Percentiles rank a stretch among this genome's conserved stretches.
Conservation (phyloP, 2,797 vertebrate genomes). For the Lepilemur ruficaudatus region DNA sequence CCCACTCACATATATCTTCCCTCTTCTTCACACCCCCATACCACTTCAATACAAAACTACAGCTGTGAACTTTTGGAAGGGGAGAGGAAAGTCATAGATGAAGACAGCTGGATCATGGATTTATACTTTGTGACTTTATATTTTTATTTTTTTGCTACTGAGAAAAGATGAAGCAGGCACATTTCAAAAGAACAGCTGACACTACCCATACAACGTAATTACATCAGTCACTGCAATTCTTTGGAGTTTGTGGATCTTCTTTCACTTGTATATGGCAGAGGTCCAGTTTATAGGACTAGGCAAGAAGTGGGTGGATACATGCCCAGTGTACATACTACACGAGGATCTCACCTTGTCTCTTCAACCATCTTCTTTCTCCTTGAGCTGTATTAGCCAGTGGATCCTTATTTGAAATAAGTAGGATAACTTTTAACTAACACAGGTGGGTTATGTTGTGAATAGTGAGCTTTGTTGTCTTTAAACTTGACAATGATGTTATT, state of each 20-base stretch:
- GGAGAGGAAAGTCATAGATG: conserved; percentile 30
- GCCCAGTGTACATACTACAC: neutral
- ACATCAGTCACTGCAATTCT: conserved; percentile 32
- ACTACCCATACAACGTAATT: conserved; percentile 32
- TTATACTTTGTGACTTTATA: conserved; percentile 61
- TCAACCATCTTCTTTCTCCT: neutral
- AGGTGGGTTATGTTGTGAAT: neutral
- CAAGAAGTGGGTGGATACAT: conserved; percentile 32
- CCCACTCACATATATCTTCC: neutral
- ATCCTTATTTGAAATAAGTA: neutral
- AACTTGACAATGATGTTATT: neutral
- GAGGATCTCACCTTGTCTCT: neutral
- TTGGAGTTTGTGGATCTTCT: neutral
- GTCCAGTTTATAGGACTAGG: conserved; percentile 38
- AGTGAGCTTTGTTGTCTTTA: neutral
- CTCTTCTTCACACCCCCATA: neutral
- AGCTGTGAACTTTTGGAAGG: conserved; percentile 29
- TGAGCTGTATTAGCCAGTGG: neutral
- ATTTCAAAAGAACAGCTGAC: conserved; percentile 67
- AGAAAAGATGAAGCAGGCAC: conserved; percentile 65
- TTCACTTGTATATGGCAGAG: conserved; percentile 52
- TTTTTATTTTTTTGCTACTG: conserved; percentile 59
- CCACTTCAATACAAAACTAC: neutral
- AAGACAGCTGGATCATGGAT: conserved; percentile 62
- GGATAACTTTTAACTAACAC: neutral